Evolutionary conservation across 2,888 invertebrate species (phyloP), one percentile per base, ranked within the genome.

Genomic region (Oscheius sp.): DNA sequence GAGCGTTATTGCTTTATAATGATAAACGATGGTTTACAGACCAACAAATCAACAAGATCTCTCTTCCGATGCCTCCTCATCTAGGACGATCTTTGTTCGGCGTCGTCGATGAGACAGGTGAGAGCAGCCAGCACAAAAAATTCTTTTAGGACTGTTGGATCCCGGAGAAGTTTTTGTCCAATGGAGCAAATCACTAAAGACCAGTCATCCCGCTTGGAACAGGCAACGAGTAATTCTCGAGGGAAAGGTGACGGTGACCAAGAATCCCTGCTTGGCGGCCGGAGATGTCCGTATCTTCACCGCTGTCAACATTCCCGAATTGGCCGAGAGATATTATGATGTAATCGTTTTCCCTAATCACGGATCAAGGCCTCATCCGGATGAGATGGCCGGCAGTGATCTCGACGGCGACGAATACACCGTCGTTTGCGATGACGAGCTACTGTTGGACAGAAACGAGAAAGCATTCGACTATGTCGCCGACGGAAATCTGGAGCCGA

Each of bases 131-230:
- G 9, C 5, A 35, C 35, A 35, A 35, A 35, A 35, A 35, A 35
- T 9, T 35, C 35, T 35, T 3, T 9, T 35, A 35, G 35, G 35
- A 9, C 27, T 58, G 12, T 18, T 58, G 13, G n/a, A 58, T 3
- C 58, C 58, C 27, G 58, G 35, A n/a, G 25, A 58, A 18, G 58
- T 58, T 6, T 58, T 58, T 18, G 58, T 58, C 16, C 58, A 58
- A 12, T 58, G 58, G 58, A 58, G 18, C 56, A 21, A 25, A 23
- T 35, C 35, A 9, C 35, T 35, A 35, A 35, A 35, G 3, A 35
- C 5, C 35, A 55, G 27, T 7, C 18, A 55, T 55, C 23, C 56
- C 13, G 35, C 35, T 35, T 35, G 35, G 35, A 35, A 35, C 5
- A 35, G 9, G 35, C 56, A 21, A 6, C 21, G 56, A 6, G 21